phyloP scores from a whole-genome alignment of 1,140 invertebrate species.

The Cydia pomonella region DNA sequence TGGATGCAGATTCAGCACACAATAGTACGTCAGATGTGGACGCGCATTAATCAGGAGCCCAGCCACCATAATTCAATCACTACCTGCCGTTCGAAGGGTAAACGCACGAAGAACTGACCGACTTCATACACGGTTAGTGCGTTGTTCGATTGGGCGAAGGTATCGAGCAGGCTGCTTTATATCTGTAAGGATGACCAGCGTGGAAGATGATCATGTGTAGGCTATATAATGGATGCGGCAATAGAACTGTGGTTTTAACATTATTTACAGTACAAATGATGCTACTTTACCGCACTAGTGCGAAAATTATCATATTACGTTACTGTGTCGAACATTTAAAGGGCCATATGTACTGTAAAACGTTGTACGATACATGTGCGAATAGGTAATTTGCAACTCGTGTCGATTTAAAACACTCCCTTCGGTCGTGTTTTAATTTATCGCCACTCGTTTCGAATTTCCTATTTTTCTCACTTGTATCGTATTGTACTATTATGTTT shows the following conservation, averaged over 20 bases:
- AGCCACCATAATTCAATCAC: slow-evolving; percentile 78
- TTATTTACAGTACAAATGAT: too few species aligned
- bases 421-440: too few species aligned
- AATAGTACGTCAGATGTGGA: slow-evolving; percentile 73
- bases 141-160: not conserved
- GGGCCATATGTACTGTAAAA: too few species aligned
- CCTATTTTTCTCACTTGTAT: too few species aligned
- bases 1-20: slow-evolving; percentile 74
- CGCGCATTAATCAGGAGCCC: slow-evolving; percentile 77
- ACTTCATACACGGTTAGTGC: not conserved
- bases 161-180: slow-evolving; percentile 31
- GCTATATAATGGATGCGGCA: slow-evolving; percentile 8
- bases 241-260: not conserved
- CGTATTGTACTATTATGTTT: too few species aligned
- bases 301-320: too few species aligned
- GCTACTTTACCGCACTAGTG: too few species aligned
- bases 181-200: slow-evolving; percentile 16
- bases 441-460: too few species aligned
- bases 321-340: too few species aligned
- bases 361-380: too few species aligned
- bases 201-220: not conserved
- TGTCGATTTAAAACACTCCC: too few species aligned
- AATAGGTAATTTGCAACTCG: too few species aligned
- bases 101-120: not conserved
- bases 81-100: slow-evolving; percentile 26